Conservation (phyloP, 2,888 invertebrate genomes). For the Octonoba sinensis region DNA sequence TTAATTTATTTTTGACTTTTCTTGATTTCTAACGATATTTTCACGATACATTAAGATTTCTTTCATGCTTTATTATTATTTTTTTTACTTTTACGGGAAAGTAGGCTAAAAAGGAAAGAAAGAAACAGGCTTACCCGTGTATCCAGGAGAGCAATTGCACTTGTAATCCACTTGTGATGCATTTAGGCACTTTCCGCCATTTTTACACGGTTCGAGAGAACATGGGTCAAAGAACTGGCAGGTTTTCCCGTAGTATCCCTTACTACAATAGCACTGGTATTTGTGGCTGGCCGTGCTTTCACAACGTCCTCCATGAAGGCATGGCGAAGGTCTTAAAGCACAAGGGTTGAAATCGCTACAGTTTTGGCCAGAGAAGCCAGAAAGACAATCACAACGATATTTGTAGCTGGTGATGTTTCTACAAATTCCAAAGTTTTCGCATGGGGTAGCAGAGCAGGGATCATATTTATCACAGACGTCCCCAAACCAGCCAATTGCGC, state of each 20-base stretch:
- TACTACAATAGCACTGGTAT: constrained; percentile 67
- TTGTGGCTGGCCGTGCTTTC: constrained; percentile 60
- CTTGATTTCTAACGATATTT: too few relatives aligned
- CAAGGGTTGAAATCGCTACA: constrained; percentile 65
- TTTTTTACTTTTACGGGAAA: too few relatives aligned
- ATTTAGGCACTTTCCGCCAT: constrained; percentile 69
- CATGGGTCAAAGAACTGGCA: constrained; percentile 68
- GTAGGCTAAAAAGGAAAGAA: too few relatives aligned
- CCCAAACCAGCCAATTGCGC: constrained; percentile 61
- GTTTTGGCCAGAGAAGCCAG: constrained; percentile 63
- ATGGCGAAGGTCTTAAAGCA: constrained; percentile 62
- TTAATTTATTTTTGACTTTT: too few relatives aligned
- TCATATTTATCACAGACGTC: constrained; percentile 64
- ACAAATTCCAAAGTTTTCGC: constrained; percentile 64
- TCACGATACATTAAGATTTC: too few relatives aligned
- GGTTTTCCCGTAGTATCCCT: constrained; percentile 68
- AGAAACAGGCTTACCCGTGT: constrained; percentile 43
- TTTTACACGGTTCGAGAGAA: constrained; percentile 68
- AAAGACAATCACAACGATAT: constrained; percentile 62
- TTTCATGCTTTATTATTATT: too few relatives aligned
- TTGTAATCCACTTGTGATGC: constrained; percentile 66
- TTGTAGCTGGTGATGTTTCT: constrained; percentile 59
- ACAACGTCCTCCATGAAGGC: constrained; percentile 65
- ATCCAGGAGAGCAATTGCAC: constrained; percentile 64
- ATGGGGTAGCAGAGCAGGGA: constrained; percentile 63